These are phyloP conservation scores for Limnephilus rhombicus DNA, from an alignment of 2,888 invertebrate species.

Conservation along the genomic window DNA sequence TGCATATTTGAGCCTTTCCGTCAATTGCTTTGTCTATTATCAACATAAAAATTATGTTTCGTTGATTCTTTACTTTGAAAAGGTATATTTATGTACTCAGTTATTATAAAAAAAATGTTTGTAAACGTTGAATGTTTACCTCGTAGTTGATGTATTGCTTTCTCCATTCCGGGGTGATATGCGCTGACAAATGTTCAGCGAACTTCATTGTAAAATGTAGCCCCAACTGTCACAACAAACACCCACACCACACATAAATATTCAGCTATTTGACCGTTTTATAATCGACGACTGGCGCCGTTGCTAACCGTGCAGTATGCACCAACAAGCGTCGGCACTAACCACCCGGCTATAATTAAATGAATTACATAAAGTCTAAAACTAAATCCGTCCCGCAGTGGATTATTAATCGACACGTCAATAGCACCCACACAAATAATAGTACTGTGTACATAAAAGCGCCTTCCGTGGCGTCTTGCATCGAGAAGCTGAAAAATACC, in stretches of 20 bases:
- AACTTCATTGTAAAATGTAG: constrained; percentile 84
- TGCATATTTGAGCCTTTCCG: too few species aligned
- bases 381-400: constrained; percentile 31
- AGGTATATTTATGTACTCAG: background rate
- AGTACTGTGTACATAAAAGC: background rate
- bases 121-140: constrained; percentile 71
- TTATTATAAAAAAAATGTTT: background rate
- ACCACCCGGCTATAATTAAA: constrained; percentile 25
- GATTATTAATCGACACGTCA: background rate
- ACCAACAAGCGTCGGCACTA: background rate
- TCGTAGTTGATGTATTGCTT: constrained; percentile 90
- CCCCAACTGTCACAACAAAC: constrained; percentile 25
- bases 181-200: constrained; percentile 91
- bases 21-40: too few species aligned
- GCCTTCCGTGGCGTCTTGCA: background rate
- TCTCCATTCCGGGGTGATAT: constrained; percentile 95
- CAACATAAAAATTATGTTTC: background rate
- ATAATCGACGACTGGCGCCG: background rate
- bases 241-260: constrained; percentile 10
- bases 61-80: background rate
- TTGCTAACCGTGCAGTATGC: background rate
- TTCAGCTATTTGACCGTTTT: background rate
- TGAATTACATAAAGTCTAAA: background rate
- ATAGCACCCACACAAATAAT: background rate
- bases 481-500: background rate